These are phyloP conservation scores for Gavialis gangeticus DNA, from an alignment of 2,113 vertebrate genomes.

Conservation along the genomic window DNA sequence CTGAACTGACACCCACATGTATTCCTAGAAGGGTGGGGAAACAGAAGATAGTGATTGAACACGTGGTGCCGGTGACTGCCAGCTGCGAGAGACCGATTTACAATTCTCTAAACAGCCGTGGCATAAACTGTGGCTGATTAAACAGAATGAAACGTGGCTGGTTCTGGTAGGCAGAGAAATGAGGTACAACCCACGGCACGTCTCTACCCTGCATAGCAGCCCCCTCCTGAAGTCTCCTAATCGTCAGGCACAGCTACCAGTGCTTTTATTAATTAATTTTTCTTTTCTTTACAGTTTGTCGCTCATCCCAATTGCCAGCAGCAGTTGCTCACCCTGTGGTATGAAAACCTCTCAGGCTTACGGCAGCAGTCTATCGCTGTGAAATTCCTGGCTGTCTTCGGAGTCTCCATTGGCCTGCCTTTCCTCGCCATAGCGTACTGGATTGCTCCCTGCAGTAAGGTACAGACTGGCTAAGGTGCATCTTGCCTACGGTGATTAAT, in stretches of 20 bases:
- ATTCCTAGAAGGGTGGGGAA: background rate
- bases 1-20: background rate
- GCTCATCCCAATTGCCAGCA: slow-evolving; percentile 99
- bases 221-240: background rate
- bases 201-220: background rate
- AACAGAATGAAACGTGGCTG: accelerated
- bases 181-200: background rate
- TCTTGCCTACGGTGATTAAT: background rate
- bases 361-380: slow-evolving; percentile 95
- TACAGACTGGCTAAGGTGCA: slow-evolving; percentile 73
- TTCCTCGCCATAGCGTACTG: slow-evolving; percentile 97
- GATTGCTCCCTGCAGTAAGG: slow-evolving; percentile 98
- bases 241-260: background rate
- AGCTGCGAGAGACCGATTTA: background rate
- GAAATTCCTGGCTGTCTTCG: slow-evolving; percentile 96
- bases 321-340: slow-evolving; percentile 97
- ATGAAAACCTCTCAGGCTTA: slow-evolving; percentile 94
- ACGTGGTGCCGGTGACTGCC: accelerated
- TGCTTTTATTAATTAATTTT: slow-evolving; percentile 37
- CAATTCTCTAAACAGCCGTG: background rate
- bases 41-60: background rate
- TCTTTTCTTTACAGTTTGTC: slow-evolving; percentile 88
- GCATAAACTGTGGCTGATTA: background rate
- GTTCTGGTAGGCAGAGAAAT: background rate
- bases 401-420: slow-evolving; percentile 93